These are phyloP conservation scores for Dolichoris vasculosae DNA, from an alignment of 1,140 invertebrate genomes.

Conservation along the genomic window DNA sequence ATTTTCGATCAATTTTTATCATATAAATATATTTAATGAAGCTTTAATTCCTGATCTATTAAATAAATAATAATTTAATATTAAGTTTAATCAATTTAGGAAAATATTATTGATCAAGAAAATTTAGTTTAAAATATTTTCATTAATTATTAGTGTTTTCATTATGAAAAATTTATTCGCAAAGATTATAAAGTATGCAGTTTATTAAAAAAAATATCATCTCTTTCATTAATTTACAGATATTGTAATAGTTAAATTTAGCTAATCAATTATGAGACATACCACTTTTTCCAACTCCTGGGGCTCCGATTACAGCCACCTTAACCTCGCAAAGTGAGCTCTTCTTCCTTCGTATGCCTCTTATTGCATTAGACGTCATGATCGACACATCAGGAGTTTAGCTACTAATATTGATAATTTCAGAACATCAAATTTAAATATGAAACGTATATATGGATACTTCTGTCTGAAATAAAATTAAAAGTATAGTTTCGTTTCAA, in stretches of 20 bases:
- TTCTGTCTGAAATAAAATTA: not conserved
- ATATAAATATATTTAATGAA: too few species aligned
- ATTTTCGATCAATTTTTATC: too few species aligned
- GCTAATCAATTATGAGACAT: slow-evolving; percentile 66
- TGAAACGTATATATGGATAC: not conserved
- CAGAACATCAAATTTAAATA: not conserved
- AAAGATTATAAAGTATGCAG: too few species aligned
- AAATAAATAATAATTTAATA: too few species aligned
- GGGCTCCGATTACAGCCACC: slow-evolving; percentile 89
- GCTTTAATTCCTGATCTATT: too few species aligned
- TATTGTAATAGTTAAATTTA: not conserved
- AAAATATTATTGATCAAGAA: too few species aligned
- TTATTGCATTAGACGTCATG: slow-evolving; percentile 78
- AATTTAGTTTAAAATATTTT: too few species aligned
- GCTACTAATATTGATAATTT: not conserved
- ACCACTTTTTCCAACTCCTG: slow-evolving; percentile 93
- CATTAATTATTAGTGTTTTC: too few species aligned
- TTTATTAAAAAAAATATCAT: too few species aligned
- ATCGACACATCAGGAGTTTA: slow-evolving; percentile 58
- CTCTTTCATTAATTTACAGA: not conserved
- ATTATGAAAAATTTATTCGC: too few species aligned
- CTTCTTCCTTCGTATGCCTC: slow-evolving; percentile 90
- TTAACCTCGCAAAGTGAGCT: slow-evolving; percentile 91
- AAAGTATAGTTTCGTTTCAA: not conserved
- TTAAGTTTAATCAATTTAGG: too few species aligned